Base-by-base conservation (phyloP, 2,797 vertebrate species). In the Crypturellus tataupa region DNA sequence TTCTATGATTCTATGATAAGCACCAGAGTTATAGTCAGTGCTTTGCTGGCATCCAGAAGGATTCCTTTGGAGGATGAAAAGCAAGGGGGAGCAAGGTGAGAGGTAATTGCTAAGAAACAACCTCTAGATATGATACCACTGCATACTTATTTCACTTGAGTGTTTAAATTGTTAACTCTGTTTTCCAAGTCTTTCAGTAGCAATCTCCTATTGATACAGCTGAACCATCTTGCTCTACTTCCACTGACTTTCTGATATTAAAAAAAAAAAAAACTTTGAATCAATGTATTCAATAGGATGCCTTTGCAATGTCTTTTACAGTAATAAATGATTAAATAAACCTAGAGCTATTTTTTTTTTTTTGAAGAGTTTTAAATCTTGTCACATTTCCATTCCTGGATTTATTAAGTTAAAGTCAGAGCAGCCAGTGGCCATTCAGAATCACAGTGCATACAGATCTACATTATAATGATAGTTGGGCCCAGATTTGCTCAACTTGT, bases 261-360 rank as follows among this genome's bases (percentile, higher is more conserved):
- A 78, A 80, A 96, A 95, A 89, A 92, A 76, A 80, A 78, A 95
- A 95, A 93, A 60, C 27, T 76, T 92, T 72, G 80, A 87, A 96
- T 95, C 89, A 49, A 96, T 96, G 94, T 71, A 94, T 91, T 90
- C 62, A 92, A 84, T 89, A 94, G 78, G 70, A 14, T 85, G 20
- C 90, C 77, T 94, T 19, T 6, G 29, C 49, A 33, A 49, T 94
- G 4, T 62, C 93, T 89, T 91, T 89, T 91, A 93, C 94, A 95
- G 56, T 86, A 95, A 94, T 76, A 86, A 97, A 96, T 87, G 89
- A 89, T 92, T 97, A 97, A 93, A 96, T 80, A 96, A 94, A 91
- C 55, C 37, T 80, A 76, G 17, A 89, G 29, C 49, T 91, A 92
- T 37, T 79, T 79, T 81, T n/a, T 89, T 79, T 33, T 1, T 44